Percentiles rank a stretch among this genome's conserved stretches.
These are phyloP conservation scores for Trissolcus basalis DNA, from an alignment of 1,140 invertebrate genomes.

Conservation along the genomic window DNA sequence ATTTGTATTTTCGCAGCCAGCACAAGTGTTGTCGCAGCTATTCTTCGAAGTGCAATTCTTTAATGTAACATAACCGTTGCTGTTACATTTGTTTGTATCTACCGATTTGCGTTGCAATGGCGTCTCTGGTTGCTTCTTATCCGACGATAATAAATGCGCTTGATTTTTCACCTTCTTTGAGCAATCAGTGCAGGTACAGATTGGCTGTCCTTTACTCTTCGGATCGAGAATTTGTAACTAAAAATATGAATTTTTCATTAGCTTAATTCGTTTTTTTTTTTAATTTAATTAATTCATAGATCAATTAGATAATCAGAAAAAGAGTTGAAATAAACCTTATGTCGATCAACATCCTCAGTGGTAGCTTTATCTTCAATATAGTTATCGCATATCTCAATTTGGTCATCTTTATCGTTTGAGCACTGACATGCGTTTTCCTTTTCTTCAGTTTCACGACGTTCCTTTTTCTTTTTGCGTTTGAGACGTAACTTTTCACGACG, in stretches of 20 bases:
- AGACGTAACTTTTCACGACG: slow-evolving; percentile 91
- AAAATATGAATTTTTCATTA: too few species aligned
- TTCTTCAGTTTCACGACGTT: slow-evolving; percentile 75
- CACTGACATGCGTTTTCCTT: slow-evolving; percentile 76
- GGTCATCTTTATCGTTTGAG: slow-evolving; percentile 49
- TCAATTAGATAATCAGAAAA: slow-evolving; percentile 1
- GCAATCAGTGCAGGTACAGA: slow-evolving; percentile 72
- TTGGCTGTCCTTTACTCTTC: slow-evolving; percentile 70
- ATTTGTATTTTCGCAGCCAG: slow-evolving; percentile 55
- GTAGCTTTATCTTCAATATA: slow-evolving; percentile 64
- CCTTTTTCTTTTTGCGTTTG: slow-evolving; percentile 90
- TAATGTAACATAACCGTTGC: slow-evolving; percentile 9
- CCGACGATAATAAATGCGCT: slow-evolving; percentile 31
- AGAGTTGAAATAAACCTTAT: slow-evolving; percentile 63
- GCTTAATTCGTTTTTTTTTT: too few species aligned
- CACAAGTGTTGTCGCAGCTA: slow-evolving; percentile 51
- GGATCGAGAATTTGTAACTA: slow-evolving; percentile 72
- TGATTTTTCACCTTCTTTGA: slow-evolving; percentile 61
- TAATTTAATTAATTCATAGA: too few species aligned
- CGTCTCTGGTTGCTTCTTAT: slow-evolving; percentile 50
- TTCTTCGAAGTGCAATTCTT: slow-evolving; percentile 26
- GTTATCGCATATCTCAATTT: slow-evolving; percentile 48
- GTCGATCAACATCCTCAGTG: slow-evolving; percentile 66
- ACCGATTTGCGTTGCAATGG: slow-evolving; percentile 36
- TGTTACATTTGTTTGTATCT: slow-evolving; percentile 26